Conservation (phyloP, 1,140 invertebrate species). For the Teleopsis dalmanni region DNA sequence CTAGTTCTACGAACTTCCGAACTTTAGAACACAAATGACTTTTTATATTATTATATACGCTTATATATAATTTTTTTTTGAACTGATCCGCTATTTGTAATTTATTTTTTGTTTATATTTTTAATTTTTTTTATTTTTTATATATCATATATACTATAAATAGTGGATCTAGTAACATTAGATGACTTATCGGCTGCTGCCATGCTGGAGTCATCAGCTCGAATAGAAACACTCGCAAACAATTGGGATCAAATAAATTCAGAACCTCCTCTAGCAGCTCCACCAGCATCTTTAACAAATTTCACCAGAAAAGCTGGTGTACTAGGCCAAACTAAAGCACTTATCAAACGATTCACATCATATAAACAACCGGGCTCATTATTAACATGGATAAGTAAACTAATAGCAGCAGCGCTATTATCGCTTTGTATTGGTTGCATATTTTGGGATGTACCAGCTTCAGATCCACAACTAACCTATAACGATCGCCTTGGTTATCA, state of each 20-base stretch:
- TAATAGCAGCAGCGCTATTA: slow-evolving; percentile 68
- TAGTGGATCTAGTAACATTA: slow-evolving; percentile 87
- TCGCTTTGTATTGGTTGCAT: slow-evolving; percentile 79
- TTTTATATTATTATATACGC: no score
- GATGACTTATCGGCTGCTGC: slow-evolving; percentile 89
- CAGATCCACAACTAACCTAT: slow-evolving; percentile 61
- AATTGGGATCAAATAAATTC: slow-evolving; percentile 49
- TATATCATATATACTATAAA: slow-evolving; percentile 19
- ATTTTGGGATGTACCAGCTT: slow-evolving; percentile 79
- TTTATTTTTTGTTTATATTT: no score
- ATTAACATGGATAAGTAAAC: slow-evolving; percentile 65
- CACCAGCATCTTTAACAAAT: slow-evolving; percentile 38
- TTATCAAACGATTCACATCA: slow-evolving; percentile 47
- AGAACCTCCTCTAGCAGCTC: slow-evolving; percentile 39
- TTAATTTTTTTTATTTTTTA: not conserved
- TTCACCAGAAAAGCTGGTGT: slow-evolving; percentile 45
- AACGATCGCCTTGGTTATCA: slow-evolving; percentile 77
- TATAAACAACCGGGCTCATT: slow-evolving; percentile 84
- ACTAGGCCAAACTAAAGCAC: slow-evolving; percentile 38
- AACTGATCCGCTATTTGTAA: no score
- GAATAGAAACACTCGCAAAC: slow-evolving; percentile 83
- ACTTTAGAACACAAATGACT: no score
- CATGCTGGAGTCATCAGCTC: slow-evolving; percentile 85
- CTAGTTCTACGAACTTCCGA: no score
- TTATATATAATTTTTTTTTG: not conserved